phyloP scores from a whole-genome alignment of 2,113 vertebrate species.

The Coptodon rendalli region DNA sequence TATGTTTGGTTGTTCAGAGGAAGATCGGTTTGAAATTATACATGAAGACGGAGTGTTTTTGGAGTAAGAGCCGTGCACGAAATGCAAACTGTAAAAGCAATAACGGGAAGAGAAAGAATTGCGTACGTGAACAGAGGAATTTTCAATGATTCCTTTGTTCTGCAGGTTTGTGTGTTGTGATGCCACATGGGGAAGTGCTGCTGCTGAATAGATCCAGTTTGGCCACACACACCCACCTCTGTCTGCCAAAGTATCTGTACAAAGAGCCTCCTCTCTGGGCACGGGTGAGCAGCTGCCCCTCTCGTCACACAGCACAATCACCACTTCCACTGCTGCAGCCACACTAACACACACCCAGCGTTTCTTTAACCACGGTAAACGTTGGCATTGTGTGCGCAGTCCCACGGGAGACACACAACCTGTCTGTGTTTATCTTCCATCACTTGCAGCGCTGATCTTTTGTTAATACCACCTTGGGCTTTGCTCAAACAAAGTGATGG shows the following conservation, averaged over 20 bases:
- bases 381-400: neutral
- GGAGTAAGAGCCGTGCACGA: accelerated
- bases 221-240: neutral
- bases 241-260: constrained; percentile 39
- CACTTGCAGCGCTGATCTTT: constrained; percentile 35
- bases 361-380: neutral
- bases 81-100: neutral
- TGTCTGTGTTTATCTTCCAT: constrained; percentile 47
- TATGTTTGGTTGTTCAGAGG: neutral
- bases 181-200: constrained; percentile 43
- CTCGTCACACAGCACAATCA: neutral
- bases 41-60: neutral
- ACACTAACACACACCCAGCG: neutral
- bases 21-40: neutral
- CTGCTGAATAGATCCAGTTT: constrained; percentile 27
- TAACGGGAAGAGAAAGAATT: neutral
- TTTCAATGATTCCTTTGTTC: neutral
- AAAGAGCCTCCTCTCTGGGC: constrained; percentile 45
- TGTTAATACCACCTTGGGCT: constrained; percentile 25
- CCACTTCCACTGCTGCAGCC: neutral
- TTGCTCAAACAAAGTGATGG: constrained; percentile 35
- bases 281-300: neutral
- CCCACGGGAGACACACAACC: constrained; percentile 12
- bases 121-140: neutral
- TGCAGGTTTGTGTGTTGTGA: neutral